These are phyloP conservation scores for Guaruba guarouba DNA, from an alignment of 2,113 vertebrate genomes.

Conservation along the genomic window DNA sequence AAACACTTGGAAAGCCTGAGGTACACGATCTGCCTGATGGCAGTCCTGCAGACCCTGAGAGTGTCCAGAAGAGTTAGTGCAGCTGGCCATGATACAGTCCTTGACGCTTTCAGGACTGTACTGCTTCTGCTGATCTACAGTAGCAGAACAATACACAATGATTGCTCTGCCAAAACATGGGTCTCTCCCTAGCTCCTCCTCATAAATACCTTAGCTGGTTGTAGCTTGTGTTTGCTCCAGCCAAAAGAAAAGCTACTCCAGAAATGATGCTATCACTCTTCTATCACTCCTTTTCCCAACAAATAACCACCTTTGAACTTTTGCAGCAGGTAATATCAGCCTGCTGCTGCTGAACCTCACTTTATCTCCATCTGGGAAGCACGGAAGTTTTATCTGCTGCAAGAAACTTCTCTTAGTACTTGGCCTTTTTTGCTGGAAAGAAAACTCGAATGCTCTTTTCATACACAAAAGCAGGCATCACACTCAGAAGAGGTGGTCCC, in stretches of 20 bases:
- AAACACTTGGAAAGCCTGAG: not conserved
- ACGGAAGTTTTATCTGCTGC: not conserved
- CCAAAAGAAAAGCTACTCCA: not conserved
- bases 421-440: not conserved
- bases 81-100: not conserved
- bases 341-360: not conserved
- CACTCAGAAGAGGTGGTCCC: not conserved
- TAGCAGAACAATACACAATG: not conserved
- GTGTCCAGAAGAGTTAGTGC: not conserved
- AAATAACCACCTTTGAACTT: not conserved
- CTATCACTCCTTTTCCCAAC: not conserved
- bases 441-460: not conserved
- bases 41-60: not conserved
- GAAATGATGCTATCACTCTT: not conserved
- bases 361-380: not conserved
- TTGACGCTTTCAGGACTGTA: not conserved
- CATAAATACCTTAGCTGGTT: not conserved
- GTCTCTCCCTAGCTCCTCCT: not conserved
- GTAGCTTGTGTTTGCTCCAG: not conserved
- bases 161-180: not conserved
- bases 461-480: not conserved
- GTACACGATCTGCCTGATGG: not conserved
- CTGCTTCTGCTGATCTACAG: not conserved
- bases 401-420: not conserved
- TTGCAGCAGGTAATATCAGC: not conserved